Evolutionary conservation across 2,113 vertebrate genomes (phyloP).

Genomic region (Salvelinus alpinus): DNA sequence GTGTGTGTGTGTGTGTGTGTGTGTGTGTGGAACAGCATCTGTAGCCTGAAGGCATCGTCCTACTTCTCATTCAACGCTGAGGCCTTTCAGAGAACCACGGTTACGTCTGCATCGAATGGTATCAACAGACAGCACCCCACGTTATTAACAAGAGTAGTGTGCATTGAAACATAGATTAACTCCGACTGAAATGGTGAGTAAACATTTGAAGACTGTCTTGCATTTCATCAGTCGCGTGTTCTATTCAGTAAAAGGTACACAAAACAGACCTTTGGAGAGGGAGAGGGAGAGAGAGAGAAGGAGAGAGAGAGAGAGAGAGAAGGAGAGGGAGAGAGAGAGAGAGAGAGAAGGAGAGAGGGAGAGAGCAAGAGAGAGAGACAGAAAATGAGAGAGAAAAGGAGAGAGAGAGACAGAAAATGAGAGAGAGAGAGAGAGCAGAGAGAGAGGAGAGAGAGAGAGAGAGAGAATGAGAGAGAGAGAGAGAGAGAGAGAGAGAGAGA

Average conservation of each 20-base stretch:
- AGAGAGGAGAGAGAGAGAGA: too few species aligned
- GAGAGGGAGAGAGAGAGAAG: too few species aligned
- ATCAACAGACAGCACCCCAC: conserved; percentile 9
- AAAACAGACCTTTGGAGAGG: not conserved
- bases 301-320: too few species aligned
- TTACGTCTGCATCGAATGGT: conserved; percentile 17
- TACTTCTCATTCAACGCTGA: conserved; percentile 23
- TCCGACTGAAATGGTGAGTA: not conserved
- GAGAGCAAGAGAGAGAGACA: too few species aligned
- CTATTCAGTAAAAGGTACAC: not conserved
- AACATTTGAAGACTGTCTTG: not conserved
- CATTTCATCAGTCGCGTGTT: not conserved
- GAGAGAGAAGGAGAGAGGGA: too few species aligned
- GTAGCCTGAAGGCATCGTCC: not conserved
- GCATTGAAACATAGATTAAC: not conserved
- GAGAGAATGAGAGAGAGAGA: fast-evolving
- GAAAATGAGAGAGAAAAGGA: too few species aligned
- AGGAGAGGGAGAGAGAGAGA: too few species aligned
- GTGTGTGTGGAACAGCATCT: too few species aligned
- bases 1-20: too few species aligned
- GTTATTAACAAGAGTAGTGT: not conserved
- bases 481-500: too few species aligned
- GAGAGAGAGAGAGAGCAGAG: too few species aligned
- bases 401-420: too few species aligned
- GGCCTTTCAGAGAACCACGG: conserved; percentile 33